phyloP scores from a whole-genome alignment of 1,140 invertebrate species.

The Reticulitermes speratus region DNA sequence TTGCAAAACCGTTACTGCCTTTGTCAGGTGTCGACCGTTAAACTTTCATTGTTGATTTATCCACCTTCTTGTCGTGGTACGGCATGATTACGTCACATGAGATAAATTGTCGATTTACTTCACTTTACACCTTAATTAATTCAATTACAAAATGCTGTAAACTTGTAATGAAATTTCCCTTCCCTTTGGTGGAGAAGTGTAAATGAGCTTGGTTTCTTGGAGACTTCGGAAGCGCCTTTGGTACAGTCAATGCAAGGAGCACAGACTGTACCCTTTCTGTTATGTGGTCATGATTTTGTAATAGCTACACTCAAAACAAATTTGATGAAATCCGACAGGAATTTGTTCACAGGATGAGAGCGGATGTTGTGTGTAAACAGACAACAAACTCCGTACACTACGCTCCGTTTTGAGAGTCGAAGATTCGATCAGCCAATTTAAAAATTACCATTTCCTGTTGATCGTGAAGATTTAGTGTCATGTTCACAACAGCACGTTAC shows the following conservation, averaged over 20 bases:
- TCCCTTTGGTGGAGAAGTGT: neutral
- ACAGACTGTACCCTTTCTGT: neutral
- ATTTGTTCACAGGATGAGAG: too few species aligned
- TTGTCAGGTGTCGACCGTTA: neutral
- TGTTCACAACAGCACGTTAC: too few species aligned
- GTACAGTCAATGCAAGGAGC: neutral
- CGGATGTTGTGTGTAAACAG: too few species aligned
- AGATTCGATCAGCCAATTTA: too few species aligned
- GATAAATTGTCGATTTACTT: slow-evolving; percentile 19
- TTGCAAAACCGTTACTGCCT: neutral
- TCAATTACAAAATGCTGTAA: slow-evolving; percentile 17
- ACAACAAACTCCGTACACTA: too few species aligned
- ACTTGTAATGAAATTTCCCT: slow-evolving; percentile 17
- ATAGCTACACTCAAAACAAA: too few species aligned
- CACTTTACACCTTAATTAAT: slow-evolving; percentile 17
- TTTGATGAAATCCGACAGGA: too few species aligned
- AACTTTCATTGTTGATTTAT: neutral
- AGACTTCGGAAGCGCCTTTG: neutral
- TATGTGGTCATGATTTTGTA: neutral
- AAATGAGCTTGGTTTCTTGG: slow-evolving; percentile 15
- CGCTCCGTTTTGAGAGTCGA: too few species aligned
- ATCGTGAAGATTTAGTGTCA: too few species aligned
- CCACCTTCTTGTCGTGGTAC: neutral
- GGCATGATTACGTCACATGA: neutral
- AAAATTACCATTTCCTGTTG: too few species aligned